Evolutionary conservation across 2,888 invertebrate species (phyloP), one percentile per base, ranked within the genome.

Genomic region (Tyria jacobaeae): DNA sequence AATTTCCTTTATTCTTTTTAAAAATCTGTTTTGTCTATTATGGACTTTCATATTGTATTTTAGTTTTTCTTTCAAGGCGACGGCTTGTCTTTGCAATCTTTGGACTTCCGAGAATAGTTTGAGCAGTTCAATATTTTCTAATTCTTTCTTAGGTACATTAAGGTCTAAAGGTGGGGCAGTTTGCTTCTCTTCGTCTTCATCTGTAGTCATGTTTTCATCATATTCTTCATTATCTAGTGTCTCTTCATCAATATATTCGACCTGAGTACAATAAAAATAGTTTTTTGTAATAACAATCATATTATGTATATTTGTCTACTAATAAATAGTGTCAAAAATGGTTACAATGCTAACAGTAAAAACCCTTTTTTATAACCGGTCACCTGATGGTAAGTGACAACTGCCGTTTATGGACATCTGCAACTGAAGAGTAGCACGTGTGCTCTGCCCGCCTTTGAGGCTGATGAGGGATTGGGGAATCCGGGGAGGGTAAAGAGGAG

Each of bases 181-280:
- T 0, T 62, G 54, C 35, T 73, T 74, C 6, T 75, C 77, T 27
- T 80, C 79, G 1, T 84, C 84, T 15, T 85, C 84, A 7, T 82
- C 88, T 12, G 82, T 81, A 21, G 85, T 84, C 82, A 88, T 84
- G 41, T 82, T 80, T 14, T 89, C 86, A 31, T 87, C 83, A 1
- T 73, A 65, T 5, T 85, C 83, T 61, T 88, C 89, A 69, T 89
- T 86, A 31, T 91, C 89, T 55, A 92, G 68, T 2, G 90, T 87
- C 34, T 93, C 92, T 73, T 94, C 94, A 57, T 94, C 94, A 66
- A 94, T 93, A 71, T 94, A 94, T 83, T 94, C 94, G 7, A 92
- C 92, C 94, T 94, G 39, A 21, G 14, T 31, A 44, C 17, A 41
- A n/a, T n/a, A n/a, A n/a, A n/a, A n/a, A n/a, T n/a, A n/a, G n/a